Conservation (phyloP, 2,113 vertebrate genomes). For the Potamarius usumacintae region DNA sequence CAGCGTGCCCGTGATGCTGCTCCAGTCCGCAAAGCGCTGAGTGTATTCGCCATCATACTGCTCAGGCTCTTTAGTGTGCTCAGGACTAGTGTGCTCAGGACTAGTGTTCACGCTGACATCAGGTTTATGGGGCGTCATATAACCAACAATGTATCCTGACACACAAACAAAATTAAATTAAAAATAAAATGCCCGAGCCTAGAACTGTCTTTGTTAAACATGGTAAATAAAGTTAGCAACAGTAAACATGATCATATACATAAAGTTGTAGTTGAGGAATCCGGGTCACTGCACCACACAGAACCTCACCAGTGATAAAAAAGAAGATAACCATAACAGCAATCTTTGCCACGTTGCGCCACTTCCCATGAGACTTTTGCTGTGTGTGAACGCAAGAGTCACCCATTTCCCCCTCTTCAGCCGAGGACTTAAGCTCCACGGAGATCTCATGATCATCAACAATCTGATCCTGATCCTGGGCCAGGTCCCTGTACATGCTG, state of each 20-base stretch:
- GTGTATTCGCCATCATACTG: accelerated
- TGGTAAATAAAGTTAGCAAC: background rate
- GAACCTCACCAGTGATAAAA: conserved; percentile 79
- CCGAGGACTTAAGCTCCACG: conserved; percentile 84
- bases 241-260: background rate
- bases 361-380: conserved; percentile 49
- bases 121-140: conserved; percentile 53
- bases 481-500: background rate
- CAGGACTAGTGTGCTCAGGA: background rate
- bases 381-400: conserved; percentile 20
- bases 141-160: conserved; percentile 82
- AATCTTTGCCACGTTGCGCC: conserved; percentile 55
- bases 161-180: background rate
- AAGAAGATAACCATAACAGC: conserved; percentile 73
- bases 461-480: conserved; percentile 53
- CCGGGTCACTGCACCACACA: background rate
- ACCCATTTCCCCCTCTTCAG: conserved; percentile 74
- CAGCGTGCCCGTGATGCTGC: conserved; percentile 65
- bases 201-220: background rate
- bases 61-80: background rate
- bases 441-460: conserved; percentile 77
- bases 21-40: conserved; percentile 68
- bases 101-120: too few species aligned
- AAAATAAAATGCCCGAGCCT: background rate
- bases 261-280: too few species aligned